phyloP scores from a whole-genome alignment of 2,113 vertebrate species.

The Epinephelus fuscoguttatus region DNA sequence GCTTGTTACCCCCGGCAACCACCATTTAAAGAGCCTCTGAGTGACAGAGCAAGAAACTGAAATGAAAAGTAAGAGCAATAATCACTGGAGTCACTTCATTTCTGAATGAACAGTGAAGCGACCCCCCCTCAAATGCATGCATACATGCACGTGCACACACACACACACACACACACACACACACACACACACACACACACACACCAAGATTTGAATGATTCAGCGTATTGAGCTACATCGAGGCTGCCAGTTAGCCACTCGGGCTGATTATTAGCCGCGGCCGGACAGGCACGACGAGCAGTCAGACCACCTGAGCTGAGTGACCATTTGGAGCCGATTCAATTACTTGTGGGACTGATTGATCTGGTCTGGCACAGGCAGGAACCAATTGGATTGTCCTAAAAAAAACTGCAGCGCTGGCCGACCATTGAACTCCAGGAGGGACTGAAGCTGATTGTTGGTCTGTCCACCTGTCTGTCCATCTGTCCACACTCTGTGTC shows the following conservation, averaged over 20 bases:
- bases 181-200: constrained; percentile 37
- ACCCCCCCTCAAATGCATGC: not conserved
- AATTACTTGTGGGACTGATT: constrained; percentile 49
- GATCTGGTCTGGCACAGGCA: constrained; percentile 48
- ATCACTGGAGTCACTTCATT: constrained; percentile 53
- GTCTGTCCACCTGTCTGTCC: constrained; percentile 1
- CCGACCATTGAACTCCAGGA: not conserved
- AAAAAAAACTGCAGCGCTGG: constrained; percentile 30
- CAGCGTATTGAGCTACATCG: constrained; percentile 41
- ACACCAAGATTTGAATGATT: constrained; percentile 28
- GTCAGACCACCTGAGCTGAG: constrained; percentile 51
- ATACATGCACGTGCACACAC: not conserved
- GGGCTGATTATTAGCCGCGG: constrained; percentile 53
- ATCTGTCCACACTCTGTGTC: not conserved
- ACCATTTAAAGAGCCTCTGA: constrained; percentile 2
- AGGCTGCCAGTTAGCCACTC: constrained; percentile 65
- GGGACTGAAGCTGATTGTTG: not conserved
- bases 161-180: not conserved
- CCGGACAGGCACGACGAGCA: not conserved
- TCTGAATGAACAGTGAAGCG: constrained; percentile 41
- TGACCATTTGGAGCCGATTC: constrained; percentile 54
- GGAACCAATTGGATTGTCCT: constrained; percentile 33
- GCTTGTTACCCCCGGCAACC: not conserved
- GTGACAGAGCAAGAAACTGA: constrained; percentile 46
- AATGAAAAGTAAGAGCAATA: constrained; percentile 51